These are phyloP conservation scores for Sinotaia quadrata DNA, from an alignment of 2,888 invertebrate genomes.

Conservation along the genomic window DNA sequence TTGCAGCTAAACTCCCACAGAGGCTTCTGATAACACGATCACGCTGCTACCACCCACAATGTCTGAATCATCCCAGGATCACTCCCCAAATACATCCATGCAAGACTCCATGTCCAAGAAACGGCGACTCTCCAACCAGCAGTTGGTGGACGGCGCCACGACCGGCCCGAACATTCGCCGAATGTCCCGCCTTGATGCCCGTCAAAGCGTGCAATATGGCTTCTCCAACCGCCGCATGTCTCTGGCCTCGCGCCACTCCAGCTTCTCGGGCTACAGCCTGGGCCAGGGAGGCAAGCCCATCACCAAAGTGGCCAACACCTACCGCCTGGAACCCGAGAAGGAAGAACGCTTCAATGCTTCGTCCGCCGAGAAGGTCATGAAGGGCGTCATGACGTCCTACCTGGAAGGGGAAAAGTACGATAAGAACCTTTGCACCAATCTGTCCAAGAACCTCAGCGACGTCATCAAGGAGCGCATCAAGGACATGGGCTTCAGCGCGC, in stretches of 20 bases:
- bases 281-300: conserved; percentile 42
- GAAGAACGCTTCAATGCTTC: conserved; percentile 56
- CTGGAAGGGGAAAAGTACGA: conserved; percentile 64
- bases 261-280: conserved; percentile 55
- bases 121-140: not conserved
- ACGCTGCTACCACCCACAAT: no score
- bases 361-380: conserved; percentile 51
- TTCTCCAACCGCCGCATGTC: conserved; percentile 53
- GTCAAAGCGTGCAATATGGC: conserved; percentile 56
- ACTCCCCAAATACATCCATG: no score
- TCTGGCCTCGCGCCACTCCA: conserved; percentile 46
- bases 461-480: conserved; percentile 62
- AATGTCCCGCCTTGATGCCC: conserved; percentile 51
- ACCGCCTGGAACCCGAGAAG: conserved; percentile 52
- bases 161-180: conserved; percentile 53
- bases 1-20: no score
- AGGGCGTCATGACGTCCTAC: conserved; percentile 54
- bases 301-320: conserved; percentile 51
- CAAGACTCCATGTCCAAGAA: not conserved
- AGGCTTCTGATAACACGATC: no score
- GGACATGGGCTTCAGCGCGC: conserved; percentile 54
- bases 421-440: conserved; percentile 53
- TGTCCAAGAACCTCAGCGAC: conserved; percentile 61
- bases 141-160: conserved; percentile 26
- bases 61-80: no score